Percentiles rank a stretch among this genome's conserved stretches.
phyloP scores from a whole-genome alignment of 1,140 invertebrate genomes.

The Anthonomus grandis region DNA sequence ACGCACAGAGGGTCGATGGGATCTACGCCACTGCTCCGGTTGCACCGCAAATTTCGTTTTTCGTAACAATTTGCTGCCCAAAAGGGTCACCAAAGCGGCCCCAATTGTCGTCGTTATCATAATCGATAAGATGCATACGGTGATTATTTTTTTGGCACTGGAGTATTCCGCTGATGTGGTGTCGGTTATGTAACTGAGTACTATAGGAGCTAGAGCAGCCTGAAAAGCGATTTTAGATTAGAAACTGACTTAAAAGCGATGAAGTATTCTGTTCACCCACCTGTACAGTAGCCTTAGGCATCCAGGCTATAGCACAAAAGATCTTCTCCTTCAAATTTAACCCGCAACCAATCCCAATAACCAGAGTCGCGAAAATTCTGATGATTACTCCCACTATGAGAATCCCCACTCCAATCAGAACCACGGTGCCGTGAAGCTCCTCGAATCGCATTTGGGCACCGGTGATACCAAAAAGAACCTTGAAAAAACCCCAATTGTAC shows the following conservation, averaged over 20 bases:
- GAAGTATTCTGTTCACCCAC: no score
- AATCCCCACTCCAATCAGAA: conserved; percentile 61
- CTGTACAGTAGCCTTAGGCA: conserved; percentile 91
- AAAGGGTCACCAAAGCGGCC: conserved; percentile 78
- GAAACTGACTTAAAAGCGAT: no score
- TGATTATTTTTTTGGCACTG: conserved; percentile 63
- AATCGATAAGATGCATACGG: conserved; percentile 83
- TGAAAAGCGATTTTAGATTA: conserved; percentile 43
- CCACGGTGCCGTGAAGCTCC: conserved; percentile 62
- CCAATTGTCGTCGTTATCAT: conserved; percentile 87
- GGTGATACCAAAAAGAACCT: conserved; percentile 83
- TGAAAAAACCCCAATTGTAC: background rate
- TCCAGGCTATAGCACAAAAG: conserved; percentile 86
- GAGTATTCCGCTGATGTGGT: conserved; percentile 50
- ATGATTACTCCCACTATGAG: conserved; percentile 60
- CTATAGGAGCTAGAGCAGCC: conserved; percentile 78
- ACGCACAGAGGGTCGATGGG: conserved; percentile 72
- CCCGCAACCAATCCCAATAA: conserved; percentile 66
- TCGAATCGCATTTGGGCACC: conserved; percentile 77
- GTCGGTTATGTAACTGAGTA: conserved; percentile 63
- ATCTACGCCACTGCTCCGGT: conserved; percentile 65
- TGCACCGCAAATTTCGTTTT: conserved; percentile 61
- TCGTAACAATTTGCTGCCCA: conserved; percentile 72
- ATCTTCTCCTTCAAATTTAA: conserved; percentile 84
- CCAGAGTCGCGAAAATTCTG: conserved; percentile 62